Base-by-base conservation (phyloP, 2,797 vertebrate genomes). In the Neosalanx taihuensis region DNA sequence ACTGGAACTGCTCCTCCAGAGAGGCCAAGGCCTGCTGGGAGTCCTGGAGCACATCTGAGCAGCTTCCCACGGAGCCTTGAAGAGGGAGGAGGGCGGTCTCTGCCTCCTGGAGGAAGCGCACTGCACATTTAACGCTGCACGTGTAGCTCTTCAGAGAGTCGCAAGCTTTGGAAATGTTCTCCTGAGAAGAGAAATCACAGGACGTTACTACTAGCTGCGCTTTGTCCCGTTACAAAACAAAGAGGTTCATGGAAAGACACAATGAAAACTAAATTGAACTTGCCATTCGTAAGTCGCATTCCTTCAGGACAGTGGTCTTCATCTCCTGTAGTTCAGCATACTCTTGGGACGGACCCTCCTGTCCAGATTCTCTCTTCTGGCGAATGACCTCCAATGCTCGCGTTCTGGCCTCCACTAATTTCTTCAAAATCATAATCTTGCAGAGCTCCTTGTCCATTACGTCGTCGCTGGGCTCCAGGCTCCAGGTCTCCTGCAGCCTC, bases 1-100 rank as follows among this genome's bases (percentile, higher is more conserved):
- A 85, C 65, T 92, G 90, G 74, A 97, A 88, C n/a, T 93, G 90
- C 37, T 92, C 83, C 73, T 91, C 86, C 37, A 94, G 82, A 0
- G 78, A 79, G 30, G 49, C 33, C 29, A 88, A 23, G 26, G 86
- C 57, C 70, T 76, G 20, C 5, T 84, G 88, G 60, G 77, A 82
- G 4, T 87, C 77, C 18, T 91, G 81, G 49, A 91, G 78, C 35
- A 67, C 59, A 1, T 88, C 88, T 29, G 78, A 37, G 79, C 93
- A 87, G 59, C 79, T 69, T 26, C 84, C 76, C 0, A 88, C 72
- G 1, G 91, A 84, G 58, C 90, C 85, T 13, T 81, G 63, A 0
- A 77, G 82, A 0, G 84, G 86, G 6, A 87, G 73, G 33, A 94
- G 49, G 15, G 73, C 77, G 37, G 80, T 74, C 83, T 94, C 93